Evolutionary conservation across 2,113 vertebrate genomes (phyloP), one percentile per base, ranked within the genome.

Genomic region (Petroica traversi): DNA sequence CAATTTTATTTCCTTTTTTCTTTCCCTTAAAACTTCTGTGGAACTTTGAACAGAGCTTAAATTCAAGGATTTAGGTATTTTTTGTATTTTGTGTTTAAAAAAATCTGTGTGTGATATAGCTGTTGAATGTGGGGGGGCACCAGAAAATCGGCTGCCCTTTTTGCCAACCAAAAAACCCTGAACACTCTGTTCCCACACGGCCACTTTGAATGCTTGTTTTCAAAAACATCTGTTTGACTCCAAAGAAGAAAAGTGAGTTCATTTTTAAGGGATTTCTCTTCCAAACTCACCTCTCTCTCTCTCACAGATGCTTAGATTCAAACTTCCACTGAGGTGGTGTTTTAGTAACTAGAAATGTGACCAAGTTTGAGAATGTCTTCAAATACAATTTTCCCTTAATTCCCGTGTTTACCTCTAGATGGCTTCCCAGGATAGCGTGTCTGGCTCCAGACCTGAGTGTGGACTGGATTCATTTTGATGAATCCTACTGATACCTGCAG

Each of bases 361-460:
- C 23, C 36, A n/a, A 64, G 49, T 36, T 54, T 2, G 66, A 18
- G 15, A 11, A 23, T 4, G 26, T 8, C 43, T 69, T 49, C 14
- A 23, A 9, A 4, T 16, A 15, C 22, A 8, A 17, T 34, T 74
- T 73, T 59, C 49, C 78, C 28, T 54, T 71, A 41, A 69, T 85
- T 88, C 74, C 51, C 5, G 31, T 11, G 12, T 19, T 13, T 11
- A 40, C 97, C 98, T 86, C 98, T 96, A 98, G 98, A 96, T 54
- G 98, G 97, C 97, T 96, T 86, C 96, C 97, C 43, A 97, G 96
- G 95, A 97, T 67, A 94, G 96, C 28, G 71, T 67, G 95, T 97
- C 48, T 33, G 64, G 72, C 9, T 11, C 51, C 55, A 62, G 67
- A 7, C 6, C 49, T 4, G 43, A 3, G 6, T 28, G 46, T 5